Evolutionary conservation across 2,113 vertebrate genomes (phyloP).

Genomic region (Globicephala melas): DNA sequence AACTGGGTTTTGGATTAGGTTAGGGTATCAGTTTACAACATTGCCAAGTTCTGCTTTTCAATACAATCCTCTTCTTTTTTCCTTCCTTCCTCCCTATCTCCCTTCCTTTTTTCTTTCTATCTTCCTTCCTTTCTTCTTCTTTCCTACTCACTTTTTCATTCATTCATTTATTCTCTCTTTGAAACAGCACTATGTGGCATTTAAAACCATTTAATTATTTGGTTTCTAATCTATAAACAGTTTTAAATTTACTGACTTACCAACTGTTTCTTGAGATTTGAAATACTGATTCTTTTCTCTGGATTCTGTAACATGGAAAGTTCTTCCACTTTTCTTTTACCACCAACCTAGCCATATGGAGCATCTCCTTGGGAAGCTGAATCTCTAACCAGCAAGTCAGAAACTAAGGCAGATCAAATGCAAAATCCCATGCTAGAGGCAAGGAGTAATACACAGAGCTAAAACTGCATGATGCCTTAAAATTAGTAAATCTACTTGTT

Average conservation of each 20-base stretch:
- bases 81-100: neutral
- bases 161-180: neutral
- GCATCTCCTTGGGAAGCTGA: neutral
- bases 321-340: neutral
- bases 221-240: neutral
- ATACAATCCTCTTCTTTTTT: neutral
- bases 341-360: neutral
- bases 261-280: neutral
- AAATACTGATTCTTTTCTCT: neutral
- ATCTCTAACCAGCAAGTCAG: neutral
- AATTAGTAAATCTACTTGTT: neutral
- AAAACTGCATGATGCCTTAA: neutral
- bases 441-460: neutral
- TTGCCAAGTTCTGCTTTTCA: neutral
- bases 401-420: neutral
- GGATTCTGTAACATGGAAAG: neutral
- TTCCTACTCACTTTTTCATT: neutral
- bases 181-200: neutral
- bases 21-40: neutral
- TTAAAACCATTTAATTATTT: neutral
- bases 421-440: neutral
- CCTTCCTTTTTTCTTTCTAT: neutral
- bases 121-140: neutral
- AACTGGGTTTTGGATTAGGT: neutral
- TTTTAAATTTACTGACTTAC: slow-evolving; percentile 8